Evolutionary conservation across 2,888 invertebrate genomes (phyloP).

Genomic region (Microctonus brassicae): DNA sequence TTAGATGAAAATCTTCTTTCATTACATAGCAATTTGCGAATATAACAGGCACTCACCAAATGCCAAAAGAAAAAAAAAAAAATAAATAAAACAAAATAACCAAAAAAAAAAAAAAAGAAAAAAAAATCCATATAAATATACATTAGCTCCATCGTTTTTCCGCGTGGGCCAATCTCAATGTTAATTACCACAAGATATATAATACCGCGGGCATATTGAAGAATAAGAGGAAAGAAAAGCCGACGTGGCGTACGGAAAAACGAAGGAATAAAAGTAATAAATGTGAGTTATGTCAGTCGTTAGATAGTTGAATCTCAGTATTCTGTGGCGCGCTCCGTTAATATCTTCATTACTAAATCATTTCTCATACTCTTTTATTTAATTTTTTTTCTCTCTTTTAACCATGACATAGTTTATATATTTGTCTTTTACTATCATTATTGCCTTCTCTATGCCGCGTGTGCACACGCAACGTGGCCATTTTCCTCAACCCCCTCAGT

Average conservation of each 20-base stretch:
- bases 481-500: conserved; percentile 40
- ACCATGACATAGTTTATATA: neutral
- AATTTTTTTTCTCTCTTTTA: conserved; percentile 37
- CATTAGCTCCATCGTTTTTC: conserved; percentile 33
- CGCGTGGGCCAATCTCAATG: conserved; percentile 45
- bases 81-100: no score
- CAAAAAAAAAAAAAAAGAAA: neutral
- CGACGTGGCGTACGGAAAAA: conserved; percentile 33
- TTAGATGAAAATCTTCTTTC: conserved; percentile 20
- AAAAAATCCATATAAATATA: neutral
- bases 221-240: conserved; percentile 4
- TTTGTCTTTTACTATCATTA: neutral
- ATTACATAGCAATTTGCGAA: neutral
- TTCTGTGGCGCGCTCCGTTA: conserved; percentile 67
- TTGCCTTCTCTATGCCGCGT: neutral
- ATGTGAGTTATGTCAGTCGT: conserved; percentile 68
- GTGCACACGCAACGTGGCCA: conserved; percentile 16
- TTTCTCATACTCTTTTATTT: conserved; percentile 49
- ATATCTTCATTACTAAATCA: conserved; percentile 70
- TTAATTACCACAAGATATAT: conserved; percentile 45
- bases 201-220: conserved; percentile 28
- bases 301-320: conserved; percentile 70
- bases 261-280: conserved; percentile 63
- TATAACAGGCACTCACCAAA: neutral
- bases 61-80: neutral